Evolutionary conservation across 2,797 vertebrate genomes (phyloP).

Genomic region (Masticophis lateralis): DNA sequence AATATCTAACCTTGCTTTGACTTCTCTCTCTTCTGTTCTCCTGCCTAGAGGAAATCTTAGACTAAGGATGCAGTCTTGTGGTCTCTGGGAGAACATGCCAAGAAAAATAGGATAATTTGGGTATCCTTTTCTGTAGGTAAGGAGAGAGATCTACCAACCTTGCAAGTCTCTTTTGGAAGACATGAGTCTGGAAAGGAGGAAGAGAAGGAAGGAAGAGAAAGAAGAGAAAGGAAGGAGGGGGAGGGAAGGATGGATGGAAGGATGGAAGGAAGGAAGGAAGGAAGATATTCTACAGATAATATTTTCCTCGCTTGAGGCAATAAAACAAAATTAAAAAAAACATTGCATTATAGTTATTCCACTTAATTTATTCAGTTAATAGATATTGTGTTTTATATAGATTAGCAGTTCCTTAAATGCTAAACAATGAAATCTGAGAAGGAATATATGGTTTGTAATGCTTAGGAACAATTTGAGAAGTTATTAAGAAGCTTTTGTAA

Average conservation of each 20-base stretch:
- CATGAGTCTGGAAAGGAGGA: neutral
- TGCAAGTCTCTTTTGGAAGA: neutral
- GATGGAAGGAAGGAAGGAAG: neutral
- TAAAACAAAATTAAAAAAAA: neutral
- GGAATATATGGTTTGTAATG: neutral
- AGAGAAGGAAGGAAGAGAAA: neutral
- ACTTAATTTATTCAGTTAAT: neutral
- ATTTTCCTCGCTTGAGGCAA: neutral
- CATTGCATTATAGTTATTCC: neutral
- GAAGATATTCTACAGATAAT: neutral
- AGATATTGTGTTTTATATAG: neutral
- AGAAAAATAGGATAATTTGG: neutral
- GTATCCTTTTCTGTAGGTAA: neutral
- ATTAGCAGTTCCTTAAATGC: neutral
- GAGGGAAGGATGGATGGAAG: neutral
- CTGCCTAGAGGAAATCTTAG: neutral
- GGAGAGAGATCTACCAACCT: neutral
- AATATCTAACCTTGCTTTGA: neutral
- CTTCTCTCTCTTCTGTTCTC: neutral
- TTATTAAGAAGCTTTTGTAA: neutral
- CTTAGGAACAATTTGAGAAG: neutral
- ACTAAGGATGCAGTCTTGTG: neutral
- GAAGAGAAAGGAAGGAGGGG: neutral
- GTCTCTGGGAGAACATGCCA: neutral
- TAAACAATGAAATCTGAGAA: neutral